Evolutionary conservation across 2,797 vertebrate species (phyloP), one percentile per base, ranked within the genome.

Genomic region (Trematomus bernacchii): DNA sequence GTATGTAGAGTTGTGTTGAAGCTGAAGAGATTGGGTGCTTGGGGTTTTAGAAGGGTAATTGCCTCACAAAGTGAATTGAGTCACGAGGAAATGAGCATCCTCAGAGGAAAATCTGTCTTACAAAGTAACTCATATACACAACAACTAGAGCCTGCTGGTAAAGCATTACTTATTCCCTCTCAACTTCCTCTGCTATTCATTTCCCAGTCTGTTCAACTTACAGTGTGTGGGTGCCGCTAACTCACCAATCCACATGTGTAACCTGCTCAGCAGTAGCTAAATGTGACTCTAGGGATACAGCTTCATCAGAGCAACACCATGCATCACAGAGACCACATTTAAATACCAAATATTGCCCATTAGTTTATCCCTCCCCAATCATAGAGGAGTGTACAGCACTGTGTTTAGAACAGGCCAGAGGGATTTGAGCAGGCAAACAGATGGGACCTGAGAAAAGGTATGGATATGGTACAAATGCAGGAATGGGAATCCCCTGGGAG

Each of bases 391-490:
- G 83, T 79, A 66, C 81, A 80, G 89, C 87, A 86, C 90, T 89
- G 93, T 94, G 94, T 93, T 94, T 92, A 89, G 91, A 87, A 71
- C 82, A 87, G 89, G 91, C 95, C 92, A 82, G 83, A 67, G 95
- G 94, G 94, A 95, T 94, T 94, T 94, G 87, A 92, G 88, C 91
- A 88, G 88, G 87, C 93, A 94, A 94, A 95, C 94, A 95, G 93
- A 95, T 95, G 95, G 90, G 91, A 90, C 87, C 86, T 74, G 85
- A 88, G 85, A 87, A 90, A 93, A 95, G 94, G 92, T 95, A 95
- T 90, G 92, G 91, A 93, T 94, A 92, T 88, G 90, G 89, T 91
- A 86, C 85, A 84, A 89, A 93, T 89, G 74, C 72, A 82, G 85
- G 82, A 91, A 76, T 71, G 74, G 88, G 85, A 82, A 87, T 88